phyloP scores from a whole-genome alignment of 2,797 vertebrate genomes.

The Scolopax bukidnonensis region DNA sequence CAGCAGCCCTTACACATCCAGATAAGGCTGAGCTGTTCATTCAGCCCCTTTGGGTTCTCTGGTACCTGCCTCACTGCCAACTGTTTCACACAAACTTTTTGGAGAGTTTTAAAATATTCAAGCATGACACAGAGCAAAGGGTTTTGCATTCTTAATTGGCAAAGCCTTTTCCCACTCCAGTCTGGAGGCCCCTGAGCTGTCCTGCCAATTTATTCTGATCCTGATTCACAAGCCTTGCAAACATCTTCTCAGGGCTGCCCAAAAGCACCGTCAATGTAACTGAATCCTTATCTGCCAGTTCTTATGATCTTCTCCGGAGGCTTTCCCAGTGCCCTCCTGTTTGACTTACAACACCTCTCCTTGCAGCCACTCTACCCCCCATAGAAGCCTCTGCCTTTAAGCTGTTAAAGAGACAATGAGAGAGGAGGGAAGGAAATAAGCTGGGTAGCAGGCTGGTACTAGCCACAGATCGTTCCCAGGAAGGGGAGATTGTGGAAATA shows the following conservation, averaged over 20 bases:
- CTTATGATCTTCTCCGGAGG: background rate
- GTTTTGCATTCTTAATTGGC: conserved; percentile 63
- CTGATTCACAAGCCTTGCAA: conserved; percentile 8
- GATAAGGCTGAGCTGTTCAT: conserved; percentile 53
- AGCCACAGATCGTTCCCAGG: background rate
- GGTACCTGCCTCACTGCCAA: conserved; percentile 53
- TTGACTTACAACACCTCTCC: background rate
- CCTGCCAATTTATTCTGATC: conserved; percentile 55
- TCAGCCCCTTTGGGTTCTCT: conserved; percentile 46
- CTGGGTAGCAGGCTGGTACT: background rate
- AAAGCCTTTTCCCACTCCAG: conserved; percentile 34
- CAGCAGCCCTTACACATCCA: conserved; percentile 52
- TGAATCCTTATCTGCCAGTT: background rate
- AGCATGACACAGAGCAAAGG: conserved; percentile 35
- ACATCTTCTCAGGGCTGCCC: conserved; percentile 29
- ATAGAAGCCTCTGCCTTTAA: background rate
- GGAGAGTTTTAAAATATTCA: conserved; percentile 29
- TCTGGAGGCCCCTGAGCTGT: conserved; percentile 19
- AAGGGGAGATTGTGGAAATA: background rate
- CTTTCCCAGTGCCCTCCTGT: background rate
- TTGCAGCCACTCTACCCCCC: background rate
- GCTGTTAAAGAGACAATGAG: background rate
- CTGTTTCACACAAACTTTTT: conserved; percentile 26
- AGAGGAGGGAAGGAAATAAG: background rate
- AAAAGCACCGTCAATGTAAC: background rate